Evolutionary conservation across 1,140 invertebrate genomes (phyloP), one percentile per base, ranked within the genome.

Genomic region (Papilio helenus): DNA sequence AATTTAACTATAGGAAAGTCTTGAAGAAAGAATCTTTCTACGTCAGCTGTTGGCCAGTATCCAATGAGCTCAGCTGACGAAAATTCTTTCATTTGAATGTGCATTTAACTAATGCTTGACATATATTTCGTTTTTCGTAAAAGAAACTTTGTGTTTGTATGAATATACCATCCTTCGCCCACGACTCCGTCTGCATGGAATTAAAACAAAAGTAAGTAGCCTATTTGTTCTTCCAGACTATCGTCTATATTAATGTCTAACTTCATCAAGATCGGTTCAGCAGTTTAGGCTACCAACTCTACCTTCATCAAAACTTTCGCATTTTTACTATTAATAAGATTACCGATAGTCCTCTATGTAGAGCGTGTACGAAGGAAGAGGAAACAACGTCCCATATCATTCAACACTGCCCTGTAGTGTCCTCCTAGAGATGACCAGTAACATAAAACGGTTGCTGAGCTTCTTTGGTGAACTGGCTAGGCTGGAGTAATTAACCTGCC

Each of bases 31-130:
- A 61, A 61, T 61, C 14, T 26, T 61, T 12, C 58, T 23, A 61
- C 34, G 23, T 68, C 58, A 68, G 26, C 61, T 29, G 26, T 68
- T 68, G 61, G 61, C 61, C 3, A 61, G 61, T 29, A 68, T 68
- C 23, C 61, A 68, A 68, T 68, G 61, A 29, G 14, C 58, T 61
- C 58, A 23, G 58, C 26, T 29, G 61, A 68, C 61, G 12, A 68
- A 68, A 68, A 68, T 68, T 61, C 9, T 61, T 29, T 68, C 26
- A 34, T 68, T 68, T 68, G 5, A 18, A 34, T 68, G 26, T 29
- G 14, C 3, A 29, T 68, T 16, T 5, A 29, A 29, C 61, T 26
- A 29, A 29, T 12, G 34, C 61, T 34, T 29, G 14, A 68, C 29
- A 3, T 29, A 68, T 3, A 7, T 34, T 29, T 29, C 18, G 10